These are phyloP conservation scores for Meteorus colon DNA, from an alignment of 2,888 invertebrate genomes.

Conservation along the genomic window DNA sequence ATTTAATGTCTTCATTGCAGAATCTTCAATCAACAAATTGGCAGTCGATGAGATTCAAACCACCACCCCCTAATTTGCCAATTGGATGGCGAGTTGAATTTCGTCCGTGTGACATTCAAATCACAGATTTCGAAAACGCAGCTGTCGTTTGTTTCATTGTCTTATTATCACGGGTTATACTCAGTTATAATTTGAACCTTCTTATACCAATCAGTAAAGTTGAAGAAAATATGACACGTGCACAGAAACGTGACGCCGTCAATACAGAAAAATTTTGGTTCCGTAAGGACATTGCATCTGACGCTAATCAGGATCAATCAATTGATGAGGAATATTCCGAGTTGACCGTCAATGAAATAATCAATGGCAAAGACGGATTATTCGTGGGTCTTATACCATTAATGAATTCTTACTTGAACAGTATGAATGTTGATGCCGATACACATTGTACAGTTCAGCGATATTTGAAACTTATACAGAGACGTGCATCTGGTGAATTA, in stretches of 20 bases:
- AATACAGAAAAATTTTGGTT: conserved; percentile 93
- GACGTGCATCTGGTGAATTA: conserved; percentile 90
- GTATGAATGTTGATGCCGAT: conserved; percentile 98
- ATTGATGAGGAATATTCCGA: conserved; percentile 78
- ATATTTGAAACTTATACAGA: conserved; percentile 94
- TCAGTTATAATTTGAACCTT: conserved; percentile 96
- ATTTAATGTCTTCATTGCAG: conserved; percentile 73
- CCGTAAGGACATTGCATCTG: conserved; percentile 83
- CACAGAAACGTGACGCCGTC: conserved; percentile 93
- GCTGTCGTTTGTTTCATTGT: conserved; percentile 99
- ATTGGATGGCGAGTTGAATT: conserved; percentile 99
- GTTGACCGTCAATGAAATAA: conserved; percentile 96
- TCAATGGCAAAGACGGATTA: conserved; percentile 93
- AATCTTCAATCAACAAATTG: conserved; percentile 99
- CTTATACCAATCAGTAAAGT: conserved; percentile 98
- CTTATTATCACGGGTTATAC: conserved; percentile 94
- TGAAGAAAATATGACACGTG: conserved; percentile 97
- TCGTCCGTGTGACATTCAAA: conserved; percentile 97
- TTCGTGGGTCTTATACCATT: conserved; percentile 97
- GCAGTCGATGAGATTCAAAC: conserved; percentile 99
- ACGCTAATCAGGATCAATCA: conserved; percentile 73
- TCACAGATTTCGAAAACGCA: conserved; percentile 99
- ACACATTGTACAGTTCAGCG: conserved; percentile 98
- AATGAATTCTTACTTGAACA: conserved; percentile 93
- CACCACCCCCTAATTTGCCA: conserved; percentile 94